Base-by-base conservation (phyloP, 2,888 invertebrate genomes). In the Escarpia spicata region DNA sequence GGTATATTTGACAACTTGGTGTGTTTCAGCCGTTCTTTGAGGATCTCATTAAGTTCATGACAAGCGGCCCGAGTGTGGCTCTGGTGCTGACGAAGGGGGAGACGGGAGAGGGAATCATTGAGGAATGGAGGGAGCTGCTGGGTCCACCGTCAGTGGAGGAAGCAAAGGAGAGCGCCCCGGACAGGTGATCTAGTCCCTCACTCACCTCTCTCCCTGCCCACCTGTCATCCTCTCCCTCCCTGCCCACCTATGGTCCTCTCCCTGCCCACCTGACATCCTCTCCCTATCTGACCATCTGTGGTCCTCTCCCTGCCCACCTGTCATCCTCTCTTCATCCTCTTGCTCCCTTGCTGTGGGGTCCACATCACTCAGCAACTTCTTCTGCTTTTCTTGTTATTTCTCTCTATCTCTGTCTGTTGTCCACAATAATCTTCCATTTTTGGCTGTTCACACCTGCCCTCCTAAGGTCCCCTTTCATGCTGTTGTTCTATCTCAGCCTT, bases 141-240 rank as follows among this genome's bases (percentile, higher is more conserved):
- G 96, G 96, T 31, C 96, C 96, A 52, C 94, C 95, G 15, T 94
- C 94, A 91, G 96, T 96, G 6, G 96, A 96, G 92, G 95, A 96
- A 52, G 96, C 96, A 10, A 96, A 96, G 93, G 96, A 95, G 93
- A 92, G 94, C 19, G 95, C 95, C 4, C 96, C 96, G 92, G 95
- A 96, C 89, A 96, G 96, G 96, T 96, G 75, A 31, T 15, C 89
- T 31, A 90, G 37, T 4, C 15, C 1, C 91, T 19, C 44, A 15
- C 3, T n/a, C 91, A 91, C 9, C 37, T 8, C 90, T 43, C 90
- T 37, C 19, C 90, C 90, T 31, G 37, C 3, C 90, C 90, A 9
- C 91, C 91, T 19, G 15, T 26, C 90, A 12, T 19, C 12, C 90
- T 19, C 19, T 90, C 31, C 31, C 19, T 43, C 43, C 90, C 90